Conservation (phyloP, 2,888 invertebrate genomes). For the Caenorhabditis parvicauda region DNA sequence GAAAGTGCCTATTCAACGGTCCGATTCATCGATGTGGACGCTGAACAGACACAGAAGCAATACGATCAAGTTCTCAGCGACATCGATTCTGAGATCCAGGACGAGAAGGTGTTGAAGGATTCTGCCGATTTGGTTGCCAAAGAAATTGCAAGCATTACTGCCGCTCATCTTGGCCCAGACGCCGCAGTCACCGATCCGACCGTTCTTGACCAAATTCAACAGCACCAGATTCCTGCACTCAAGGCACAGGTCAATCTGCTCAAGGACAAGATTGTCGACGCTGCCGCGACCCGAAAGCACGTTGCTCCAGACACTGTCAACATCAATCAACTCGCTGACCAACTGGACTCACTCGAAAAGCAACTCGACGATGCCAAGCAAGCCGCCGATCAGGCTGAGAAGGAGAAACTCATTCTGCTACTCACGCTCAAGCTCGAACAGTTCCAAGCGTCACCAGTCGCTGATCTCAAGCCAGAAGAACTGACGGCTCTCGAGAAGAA, state of each 20-base stretch:
- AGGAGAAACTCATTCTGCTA: conserved; percentile 24
- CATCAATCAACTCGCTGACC: conserved; percentile 16
- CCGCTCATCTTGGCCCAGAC: too few relatives aligned
- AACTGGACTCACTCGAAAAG: conserved; percentile 14
- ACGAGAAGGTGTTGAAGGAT: conserved; percentile 36
- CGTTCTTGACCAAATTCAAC: conserved; percentile 5
- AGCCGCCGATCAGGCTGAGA: conserved; percentile 27
- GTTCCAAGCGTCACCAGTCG: conserved; percentile 20
- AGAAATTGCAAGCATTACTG: conserved; percentile 24
- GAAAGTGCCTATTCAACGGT: conserved; percentile 49
- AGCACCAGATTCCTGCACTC: conserved; percentile 21
- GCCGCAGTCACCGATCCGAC: conserved; percentile 11
- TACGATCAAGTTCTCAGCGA: conserved; percentile 39
- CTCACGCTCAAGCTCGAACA: conserved; percentile 21
- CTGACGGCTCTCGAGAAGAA: conserved; percentile 14
- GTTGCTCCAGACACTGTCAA: conserved; percentile 21
- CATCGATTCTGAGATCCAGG: conserved; percentile 27
- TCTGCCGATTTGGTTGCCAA: conserved; percentile 31
- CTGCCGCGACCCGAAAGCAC: conserved; percentile 24
- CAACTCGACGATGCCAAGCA: conserved; percentile 29
- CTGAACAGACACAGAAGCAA: conserved; percentile 42
- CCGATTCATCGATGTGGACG: conserved; percentile 50
- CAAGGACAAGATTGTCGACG: conserved; percentile 18
- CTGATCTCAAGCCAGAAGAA: conserved; percentile 8
- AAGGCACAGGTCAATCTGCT: conserved; percentile 24